Evolutionary conservation across 2,113 vertebrate species (phyloP), one percentile per base, ranked within the genome.

Genomic region (Melanostigma gelatinosum): DNA sequence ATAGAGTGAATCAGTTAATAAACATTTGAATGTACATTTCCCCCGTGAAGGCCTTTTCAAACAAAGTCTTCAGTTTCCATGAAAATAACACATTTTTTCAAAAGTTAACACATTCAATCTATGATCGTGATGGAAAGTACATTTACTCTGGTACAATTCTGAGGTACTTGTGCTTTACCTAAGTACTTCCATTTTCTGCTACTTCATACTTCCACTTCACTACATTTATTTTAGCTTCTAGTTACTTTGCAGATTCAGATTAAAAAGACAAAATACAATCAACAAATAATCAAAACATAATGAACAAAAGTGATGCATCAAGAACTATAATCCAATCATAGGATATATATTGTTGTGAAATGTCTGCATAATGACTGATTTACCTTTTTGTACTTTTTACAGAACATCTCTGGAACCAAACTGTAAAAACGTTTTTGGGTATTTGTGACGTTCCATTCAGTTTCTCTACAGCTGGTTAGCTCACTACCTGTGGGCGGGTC

Each of bases 1-100:
- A 61, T 24, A 73, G 7, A 84, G 77, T 71, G 34, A 83, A 79
- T 79, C 29, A 32, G 86, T 88, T 76, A 84, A 82, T 74, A 83
- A 68, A 42, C 57, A 65, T 74, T 24, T 82, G 27, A 76, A 78
- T 75, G 52, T 52, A 83, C 20, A 55, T 57, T 57, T 62, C 61
- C 44, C 15, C 61, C 55, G n/a, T 75, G 27, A 70, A 72, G 57
- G 32, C 64, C 79, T 82, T 79, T 83, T 82, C 83, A 85, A 79
- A 83, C 72, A 75, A 71, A 74, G 79, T 82, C 52, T 67, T 32
- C 71, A 54, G 58, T 60, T 4, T 67, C 64, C 65, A 66, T 29
- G 4, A 10, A 52, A 80, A 48, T 9, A 54, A 24, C 18, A 6
- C 3, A 52, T 32, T 2, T 24, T 24, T 46, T 34, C 3, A 9